Conservation (phyloP, 1,140 invertebrate species). For the Drosophila sproati region DNA sequence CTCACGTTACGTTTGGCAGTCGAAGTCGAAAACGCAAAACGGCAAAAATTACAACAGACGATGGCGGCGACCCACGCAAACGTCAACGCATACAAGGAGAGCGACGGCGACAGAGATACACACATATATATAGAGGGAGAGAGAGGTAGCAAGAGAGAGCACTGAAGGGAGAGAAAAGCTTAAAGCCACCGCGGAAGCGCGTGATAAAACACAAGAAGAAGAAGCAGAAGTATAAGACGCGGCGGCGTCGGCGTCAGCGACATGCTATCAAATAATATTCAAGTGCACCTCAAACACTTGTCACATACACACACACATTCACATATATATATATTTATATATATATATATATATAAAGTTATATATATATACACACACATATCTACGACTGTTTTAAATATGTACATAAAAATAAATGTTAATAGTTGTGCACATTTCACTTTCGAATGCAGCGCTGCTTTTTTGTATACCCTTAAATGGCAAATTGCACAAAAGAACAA, state of each 20-base stretch:
- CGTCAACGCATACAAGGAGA: conserved; percentile 21
- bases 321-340: neutral
- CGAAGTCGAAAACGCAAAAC: conserved; percentile 35
- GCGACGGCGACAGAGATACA: neutral
- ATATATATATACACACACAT: neutral
- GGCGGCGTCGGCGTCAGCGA: conserved; percentile 6
- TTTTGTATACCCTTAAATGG: conserved; percentile 68
- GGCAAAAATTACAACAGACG: conserved; percentile 43
- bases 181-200: conserved; percentile 44
- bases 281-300: conserved; percentile 26
- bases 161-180: conserved; percentile 33
- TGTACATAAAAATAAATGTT: neutral
- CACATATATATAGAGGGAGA: neutral
- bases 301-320: neutral
- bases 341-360: neutral
- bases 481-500: conserved; percentile 68
- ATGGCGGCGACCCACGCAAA: conserved; percentile 47
- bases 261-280: conserved; percentile 27
- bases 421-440: conserved; percentile 50
- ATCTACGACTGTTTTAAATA: neutral
- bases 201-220: conserved; percentile 36
- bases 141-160: neutral
- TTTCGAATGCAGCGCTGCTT: conserved; percentile 61
- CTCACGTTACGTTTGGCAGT: conserved; percentile 17
- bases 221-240: conserved; percentile 31